Base-by-base conservation (phyloP, 2,113 vertebrate species). In the Megalops atlanticus region DNA sequence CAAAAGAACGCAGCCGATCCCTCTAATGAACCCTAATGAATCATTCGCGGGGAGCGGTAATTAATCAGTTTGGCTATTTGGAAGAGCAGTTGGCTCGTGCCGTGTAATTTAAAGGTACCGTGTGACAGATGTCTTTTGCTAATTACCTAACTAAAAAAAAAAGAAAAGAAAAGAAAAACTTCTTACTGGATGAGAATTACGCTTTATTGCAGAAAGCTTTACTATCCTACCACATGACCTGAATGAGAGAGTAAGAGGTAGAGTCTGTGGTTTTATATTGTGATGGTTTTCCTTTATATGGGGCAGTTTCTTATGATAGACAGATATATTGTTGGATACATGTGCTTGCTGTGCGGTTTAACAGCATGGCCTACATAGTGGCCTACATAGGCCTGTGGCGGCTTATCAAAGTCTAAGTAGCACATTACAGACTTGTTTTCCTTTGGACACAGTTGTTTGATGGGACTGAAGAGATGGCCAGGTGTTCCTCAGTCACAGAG, bases 1-100 rank as follows among this genome's bases (percentile, higher is more conserved):
- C 43, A 71, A n/a, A 39, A 35, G 79, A 76, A 72, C 78, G 79
- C 47, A 40, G 75, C 35, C 38, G 16, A 3, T 52, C 52, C n/a
- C 14, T 77, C 33, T 78, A 83, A 78, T 78, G 69, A 64, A 73
- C 35, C 52, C 12, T 74, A 71, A 77, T 82, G 27, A 74, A 74
- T 73, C 74, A 69, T 80, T 85, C 78, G 82, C 47, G n/a, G 73
- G 21, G 49, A 27, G 31, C 45, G 38, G 47, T 69, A 11, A 76
- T 84, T 72, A n/a, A 8, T 64, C 27, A 73, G 12, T 45, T 31
- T 31, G 58, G 58, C 58, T 64, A 31, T 64, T 64, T 64, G 58
- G 58, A 31, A 31, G 58, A 64, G 24, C 58, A 31, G 58, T 31
- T 31, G n/a, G 24, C n/a, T 31, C 31, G 58, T 64, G n/a, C 58